Evolutionary conservation across 2,113 vertebrate species (phyloP), one percentile per base, ranked within the genome.

Genomic region (Pterocles burchelli): DNA sequence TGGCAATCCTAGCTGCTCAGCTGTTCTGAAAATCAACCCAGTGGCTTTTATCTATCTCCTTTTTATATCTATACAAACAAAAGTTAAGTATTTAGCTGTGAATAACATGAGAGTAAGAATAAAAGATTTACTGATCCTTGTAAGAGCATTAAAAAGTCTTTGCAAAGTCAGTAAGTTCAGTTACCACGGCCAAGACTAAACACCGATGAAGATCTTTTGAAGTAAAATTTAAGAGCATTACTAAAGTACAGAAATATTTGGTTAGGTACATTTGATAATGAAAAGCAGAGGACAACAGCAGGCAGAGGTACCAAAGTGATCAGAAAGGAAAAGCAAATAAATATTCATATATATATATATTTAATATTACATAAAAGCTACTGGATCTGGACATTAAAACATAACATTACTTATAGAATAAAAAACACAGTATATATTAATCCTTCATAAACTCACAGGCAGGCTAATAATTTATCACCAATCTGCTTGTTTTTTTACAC

Each of bases 241-340:
- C 49, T 71, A 92, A 82, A 97, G 92, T 74, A 25, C 14, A 82
- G 85, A 96, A 72, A 15, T 70, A 41, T 89, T 93, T 95, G 36
- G 57, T 85, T 95, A 77, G 49, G 65, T 93, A 59, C n/a, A 77
- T 55, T 76, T 13, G 21, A 74, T 91, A 13, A 57, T 59, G 65
- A 63, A 90, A 79, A 71, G 49, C 8, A 83, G 91, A 59, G 74
- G 48, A 86, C 41, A 96, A 85, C 36, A 90, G 36, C 57, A 96
- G 77, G 55, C 41, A 57, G 59, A 92, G 5, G 2, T 86, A 88
- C 94, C 61, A 90, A 68, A 94, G 25, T 36, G 1, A 54, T 79
- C 38, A 93, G 73, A 89, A 72, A 81, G 76, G 34, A 95, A 94
- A 94, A 85, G 8, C 0, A 3, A 66, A 33, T 22, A 75, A 81